Conservation (phyloP, 1,140 invertebrate genomes). For the Apis cerana region DNA sequence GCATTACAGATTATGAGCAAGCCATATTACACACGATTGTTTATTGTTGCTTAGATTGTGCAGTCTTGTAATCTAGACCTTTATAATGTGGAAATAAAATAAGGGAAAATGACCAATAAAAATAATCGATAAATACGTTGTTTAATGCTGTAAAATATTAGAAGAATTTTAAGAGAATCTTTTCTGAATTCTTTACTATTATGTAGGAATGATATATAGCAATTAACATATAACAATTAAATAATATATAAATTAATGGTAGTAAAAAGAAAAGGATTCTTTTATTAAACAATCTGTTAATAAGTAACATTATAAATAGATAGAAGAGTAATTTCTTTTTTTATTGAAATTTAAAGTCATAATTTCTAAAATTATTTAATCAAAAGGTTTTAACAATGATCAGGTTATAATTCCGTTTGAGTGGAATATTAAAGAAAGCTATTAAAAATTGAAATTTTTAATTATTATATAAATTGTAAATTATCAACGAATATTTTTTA, state of each 20-base stretch:
- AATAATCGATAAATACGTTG: neutral
- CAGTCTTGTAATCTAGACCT: neutral
- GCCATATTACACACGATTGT: slow-evolving; percentile 5
- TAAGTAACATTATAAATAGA: neutral
- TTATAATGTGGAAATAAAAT: neutral
- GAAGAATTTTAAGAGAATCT: no score
- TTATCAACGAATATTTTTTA: neutral
- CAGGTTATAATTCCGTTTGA: no score
- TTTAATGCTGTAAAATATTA: no score
- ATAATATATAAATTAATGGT: no score
- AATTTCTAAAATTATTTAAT: neutral
- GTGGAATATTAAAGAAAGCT: neutral
- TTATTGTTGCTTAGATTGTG: neutral
- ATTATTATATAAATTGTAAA: neutral
- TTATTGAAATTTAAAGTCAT: neutral
- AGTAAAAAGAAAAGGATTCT: neutral
- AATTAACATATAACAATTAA: no score
- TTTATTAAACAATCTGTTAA: neutral
- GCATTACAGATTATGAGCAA: slow-evolving; percentile 54
- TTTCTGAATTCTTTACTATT: no score
- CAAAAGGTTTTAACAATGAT: neutral
- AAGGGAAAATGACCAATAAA: neutral
- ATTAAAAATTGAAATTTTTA: neutral
- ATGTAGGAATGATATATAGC: no score
- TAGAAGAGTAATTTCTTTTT: neutral